Conservation (phyloP, 2,797 vertebrate species). For the Onychomys torridus region DNA sequence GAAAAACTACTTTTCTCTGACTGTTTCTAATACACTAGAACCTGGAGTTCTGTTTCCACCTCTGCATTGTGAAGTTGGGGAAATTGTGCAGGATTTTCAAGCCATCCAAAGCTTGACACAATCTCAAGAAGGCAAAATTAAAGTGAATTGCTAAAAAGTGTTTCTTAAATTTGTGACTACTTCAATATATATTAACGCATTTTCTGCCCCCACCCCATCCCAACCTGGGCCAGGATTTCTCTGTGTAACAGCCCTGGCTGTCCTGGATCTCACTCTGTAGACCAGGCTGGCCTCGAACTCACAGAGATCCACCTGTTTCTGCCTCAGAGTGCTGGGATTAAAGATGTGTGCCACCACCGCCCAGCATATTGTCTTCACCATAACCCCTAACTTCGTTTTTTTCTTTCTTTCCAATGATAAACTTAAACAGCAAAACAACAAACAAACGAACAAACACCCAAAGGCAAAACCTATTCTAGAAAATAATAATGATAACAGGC, state of each 20-base stretch:
- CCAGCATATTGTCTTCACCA: neutral
- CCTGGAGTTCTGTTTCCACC: constrained; percentile 33
- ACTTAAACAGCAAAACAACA: neutral
- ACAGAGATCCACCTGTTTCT: neutral
- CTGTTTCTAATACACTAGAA: constrained; percentile 69
- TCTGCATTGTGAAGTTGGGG: neutral
- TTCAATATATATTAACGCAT: neutral
- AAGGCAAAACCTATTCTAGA: neutral
- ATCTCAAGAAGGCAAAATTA: neutral
- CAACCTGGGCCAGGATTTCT: neutral
- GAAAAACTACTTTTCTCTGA: constrained; percentile 50
- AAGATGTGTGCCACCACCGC: neutral
- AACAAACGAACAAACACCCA: neutral
- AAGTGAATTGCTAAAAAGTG: neutral
- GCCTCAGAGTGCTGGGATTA: neutral
- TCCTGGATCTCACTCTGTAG: neutral
- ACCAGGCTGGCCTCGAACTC: neutral
- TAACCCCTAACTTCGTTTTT: neutral
- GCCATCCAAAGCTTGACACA: neutral
- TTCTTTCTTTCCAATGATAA: neutral
- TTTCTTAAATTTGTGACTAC: constrained; percentile 29
- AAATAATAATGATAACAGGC: neutral
- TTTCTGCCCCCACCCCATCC: neutral
- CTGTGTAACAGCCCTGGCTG: neutral
- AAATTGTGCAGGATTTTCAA: neutral